phyloP scores from a whole-genome alignment of 2,797 vertebrate genomes.

The Enteromius fasciolatus region DNA sequence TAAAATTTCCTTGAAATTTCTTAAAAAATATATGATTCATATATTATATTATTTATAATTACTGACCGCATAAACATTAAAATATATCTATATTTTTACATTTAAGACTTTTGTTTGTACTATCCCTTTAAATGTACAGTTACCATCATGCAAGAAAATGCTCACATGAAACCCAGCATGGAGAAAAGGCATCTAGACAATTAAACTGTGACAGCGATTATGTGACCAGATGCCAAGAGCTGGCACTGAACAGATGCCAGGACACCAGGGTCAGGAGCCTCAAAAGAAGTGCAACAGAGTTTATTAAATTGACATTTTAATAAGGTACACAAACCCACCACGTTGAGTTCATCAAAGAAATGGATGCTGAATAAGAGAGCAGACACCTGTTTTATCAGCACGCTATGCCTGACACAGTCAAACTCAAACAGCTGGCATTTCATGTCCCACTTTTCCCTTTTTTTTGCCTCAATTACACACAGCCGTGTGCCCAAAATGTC shows the following conservation, averaged over 20 bases:
- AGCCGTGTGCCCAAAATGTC: slow-evolving; percentile 58
- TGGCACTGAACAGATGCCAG: slow-evolving; percentile 37
- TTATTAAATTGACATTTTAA: slow-evolving; percentile 43
- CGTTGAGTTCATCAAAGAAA: slow-evolving; percentile 22
- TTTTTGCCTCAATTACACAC: slow-evolving; percentile 51
- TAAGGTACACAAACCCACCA: slow-evolving; percentile 6
- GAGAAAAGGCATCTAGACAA: slow-evolving; percentile 42
- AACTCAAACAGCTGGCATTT: slow-evolving; percentile 47
- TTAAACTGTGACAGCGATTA: slow-evolving; percentile 45
- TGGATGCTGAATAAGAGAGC: slow-evolving; percentile 27
- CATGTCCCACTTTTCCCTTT: slow-evolving; percentile 45
- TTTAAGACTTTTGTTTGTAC: neutral
- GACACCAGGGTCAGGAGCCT: slow-evolving; percentile 5
- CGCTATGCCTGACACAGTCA: slow-evolving; percentile 34
- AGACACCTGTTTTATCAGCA: slow-evolving; percentile 35
- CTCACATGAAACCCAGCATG: slow-evolving; percentile 27
- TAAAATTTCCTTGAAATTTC: neutral
- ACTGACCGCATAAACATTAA: neutral
- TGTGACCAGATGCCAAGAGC: slow-evolving; percentile 34
- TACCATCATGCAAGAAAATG: slow-evolving; percentile 24
- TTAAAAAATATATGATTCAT: neutral
- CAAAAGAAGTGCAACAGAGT: neutral
- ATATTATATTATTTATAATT: neutral
- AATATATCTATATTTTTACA: neutral
- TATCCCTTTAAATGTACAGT: neutral